phyloP scores from a whole-genome alignment of 2,888 invertebrate genomes.

The Dryocosmus kuriphilus region DNA sequence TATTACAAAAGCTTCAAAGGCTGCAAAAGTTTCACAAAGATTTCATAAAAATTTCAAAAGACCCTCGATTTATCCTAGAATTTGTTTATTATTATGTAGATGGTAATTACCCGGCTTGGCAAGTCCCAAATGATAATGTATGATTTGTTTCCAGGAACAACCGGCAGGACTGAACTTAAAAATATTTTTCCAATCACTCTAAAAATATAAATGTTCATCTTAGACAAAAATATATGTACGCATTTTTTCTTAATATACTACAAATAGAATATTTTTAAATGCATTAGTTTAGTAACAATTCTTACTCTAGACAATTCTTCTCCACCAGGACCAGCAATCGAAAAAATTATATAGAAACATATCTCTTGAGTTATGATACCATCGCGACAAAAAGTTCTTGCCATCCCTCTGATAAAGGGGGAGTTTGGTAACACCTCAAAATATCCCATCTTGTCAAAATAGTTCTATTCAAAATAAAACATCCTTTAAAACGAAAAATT shows the following conservation, averaged over 20 bases:
- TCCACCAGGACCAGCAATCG: constrained; percentile 10
- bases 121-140: constrained; percentile 7
- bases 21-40: too few species aligned
- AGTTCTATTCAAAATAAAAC: neutral
- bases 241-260: too few species aligned
- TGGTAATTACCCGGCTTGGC: too few species aligned
- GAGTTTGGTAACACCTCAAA: constrained; percentile 41
- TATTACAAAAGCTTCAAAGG: too few species aligned
- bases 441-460: constrained; percentile 35
- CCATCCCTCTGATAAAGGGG: neutral
- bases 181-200: too few species aligned
- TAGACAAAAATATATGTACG: too few species aligned
- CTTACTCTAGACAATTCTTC: constrained; percentile 18
- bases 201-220: too few species aligned
- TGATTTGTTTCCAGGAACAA: constrained; percentile 43
- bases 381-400: neutral
- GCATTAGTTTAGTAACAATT: too few species aligned
- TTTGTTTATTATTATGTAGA: too few species aligned
- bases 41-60: too few species aligned
- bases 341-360: neutral
- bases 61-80: too few species aligned
- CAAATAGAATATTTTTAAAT: too few species aligned
- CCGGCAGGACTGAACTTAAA: constrained; percentile 34
- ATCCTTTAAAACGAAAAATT: neutral
- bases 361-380: neutral